Evolutionary conservation across 1,140 invertebrate genomes (phyloP), one percentile per base, ranked within the genome.

Genomic region (Orchestia grillus): DNA sequence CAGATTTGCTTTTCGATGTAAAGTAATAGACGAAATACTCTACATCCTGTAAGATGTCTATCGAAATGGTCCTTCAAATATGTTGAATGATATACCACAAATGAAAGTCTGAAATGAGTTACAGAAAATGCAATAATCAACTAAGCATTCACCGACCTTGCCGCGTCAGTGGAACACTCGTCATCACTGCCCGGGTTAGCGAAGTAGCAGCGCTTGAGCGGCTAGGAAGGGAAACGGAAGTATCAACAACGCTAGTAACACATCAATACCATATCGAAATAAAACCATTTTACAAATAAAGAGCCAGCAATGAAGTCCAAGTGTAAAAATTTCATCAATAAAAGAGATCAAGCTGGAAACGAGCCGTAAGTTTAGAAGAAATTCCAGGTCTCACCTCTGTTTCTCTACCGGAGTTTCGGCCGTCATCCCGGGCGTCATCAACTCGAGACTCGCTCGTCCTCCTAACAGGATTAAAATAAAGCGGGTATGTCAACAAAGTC

Each of bases 141-240:
- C 11, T 3, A 1, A 23, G 62, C 62, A 53, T 23, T 47, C 0
- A 28, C 92, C 19, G 4, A 94, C 92, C 92, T 45, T 3, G 44
- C 44, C 41, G 36, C 92, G 36, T 94, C 92, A 11, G 92, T 47
- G 44, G 43, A 44, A 44, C 44, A 44, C 41, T 94, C 92, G 41
- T 94, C 92, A n/a, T 94, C 92, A 11, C 44, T 45, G 92, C 44
- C 92, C 40, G 92, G 43, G 44, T 94, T 94, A n/a, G 92, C 92
- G 92, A 94, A 94, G 92, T 45, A 47, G 44, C 92, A 94, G 43
- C 92, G 92, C 88, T 90, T 90, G 88, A 8, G 41, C 11, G 42
- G 43, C 88, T 90, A 28, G 15, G 3, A 28, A 77, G 62, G 62
- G 28, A 77, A 23, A 77, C 28, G 36, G 36, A 77, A 77, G 19